A percentile compares a stretch with the other conserved stretches of the same genome.
Conservation (phyloP, 2,888 invertebrate genomes). For the Blastobasis adustella region DNA sequence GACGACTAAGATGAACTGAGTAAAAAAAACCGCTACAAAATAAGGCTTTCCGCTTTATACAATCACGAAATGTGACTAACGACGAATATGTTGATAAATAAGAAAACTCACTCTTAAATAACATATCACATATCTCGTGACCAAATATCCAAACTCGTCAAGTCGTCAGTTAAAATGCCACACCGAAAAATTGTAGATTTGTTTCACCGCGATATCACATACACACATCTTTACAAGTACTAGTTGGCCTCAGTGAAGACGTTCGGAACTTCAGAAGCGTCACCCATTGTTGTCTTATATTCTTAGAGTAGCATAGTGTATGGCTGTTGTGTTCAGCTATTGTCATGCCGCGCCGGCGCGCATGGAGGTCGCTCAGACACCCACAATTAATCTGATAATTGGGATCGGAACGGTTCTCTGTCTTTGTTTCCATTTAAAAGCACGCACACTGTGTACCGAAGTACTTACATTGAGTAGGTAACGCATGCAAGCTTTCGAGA, state of each 20-base stretch:
- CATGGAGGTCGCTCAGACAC: slow-evolving; percentile 52
- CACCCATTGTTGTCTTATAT: slow-evolving; percentile 37
- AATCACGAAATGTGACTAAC: too few relatives aligned
- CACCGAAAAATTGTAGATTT: too few relatives aligned
- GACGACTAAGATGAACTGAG: too few relatives aligned
- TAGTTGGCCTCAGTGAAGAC: slow-evolving; percentile 22
- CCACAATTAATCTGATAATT: slow-evolving; percentile 50
- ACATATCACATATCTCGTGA: too few relatives aligned
- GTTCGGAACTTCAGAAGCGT: slow-evolving; percentile 29
- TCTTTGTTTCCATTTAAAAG: slow-evolving; percentile 24
- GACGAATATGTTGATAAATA: too few relatives aligned
- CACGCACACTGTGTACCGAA: background rate
- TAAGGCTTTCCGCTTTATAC: too few relatives aligned
- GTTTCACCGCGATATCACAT: too few relatives aligned
- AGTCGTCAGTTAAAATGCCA: too few relatives aligned
- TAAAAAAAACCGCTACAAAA: too few relatives aligned
- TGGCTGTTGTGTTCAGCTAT: slow-evolving; percentile 29
- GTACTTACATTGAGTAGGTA: background rate
- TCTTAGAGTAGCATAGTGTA: too few relatives aligned
- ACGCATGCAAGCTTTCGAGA: background rate
- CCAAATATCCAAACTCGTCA: too few relatives aligned
- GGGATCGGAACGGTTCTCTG: slow-evolving; percentile 39
- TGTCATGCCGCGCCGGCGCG: slow-evolving; percentile 34
- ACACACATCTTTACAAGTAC: background rate
- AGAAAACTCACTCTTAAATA: too few relatives aligned